A percentile compares a stretch with the other conserved stretches of the same genome.
Evolutionary conservation across 2,888 invertebrate genomes (phyloP).

Genomic region (Horisme vitalbata): DNA sequence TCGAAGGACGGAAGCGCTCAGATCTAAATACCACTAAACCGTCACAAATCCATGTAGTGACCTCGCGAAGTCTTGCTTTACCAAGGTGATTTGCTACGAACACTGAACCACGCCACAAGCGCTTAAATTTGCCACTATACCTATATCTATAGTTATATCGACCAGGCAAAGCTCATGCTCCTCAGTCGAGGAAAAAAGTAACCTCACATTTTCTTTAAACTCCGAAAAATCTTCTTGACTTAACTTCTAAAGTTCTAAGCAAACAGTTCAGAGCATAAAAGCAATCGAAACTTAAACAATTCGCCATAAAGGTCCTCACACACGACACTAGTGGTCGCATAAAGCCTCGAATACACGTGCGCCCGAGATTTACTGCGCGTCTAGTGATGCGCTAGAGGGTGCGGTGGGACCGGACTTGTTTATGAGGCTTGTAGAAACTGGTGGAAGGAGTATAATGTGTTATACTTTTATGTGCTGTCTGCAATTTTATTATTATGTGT

Average conservation of each 20-base stretch:
- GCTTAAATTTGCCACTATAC: no score
- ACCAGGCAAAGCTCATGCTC: no score
- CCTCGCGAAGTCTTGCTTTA: no score
- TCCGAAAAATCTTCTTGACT: no score
- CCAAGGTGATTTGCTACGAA: no score
- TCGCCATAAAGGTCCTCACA: constrained; percentile 28
- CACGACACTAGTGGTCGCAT: constrained; percentile 35
- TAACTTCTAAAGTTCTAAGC: constrained; percentile 11
- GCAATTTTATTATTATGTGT: constrained; percentile 1
- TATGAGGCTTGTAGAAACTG: constrained; percentile 28
- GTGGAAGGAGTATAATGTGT: constrained; percentile 17
- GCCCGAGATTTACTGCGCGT: constrained; percentile 32
- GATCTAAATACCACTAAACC: no score
- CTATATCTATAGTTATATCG: no score
- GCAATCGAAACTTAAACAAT: constrained; percentile 29
- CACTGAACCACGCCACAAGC: no score
- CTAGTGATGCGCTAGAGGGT: constrained; percentile 29
- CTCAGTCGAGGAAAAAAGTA: no score
- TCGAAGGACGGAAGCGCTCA: no score
- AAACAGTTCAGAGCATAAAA: constrained; percentile 19
- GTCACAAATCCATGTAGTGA: no score
- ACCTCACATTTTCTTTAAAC: no score
- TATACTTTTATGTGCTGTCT: constrained; percentile 1
- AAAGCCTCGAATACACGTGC: constrained; percentile 34
- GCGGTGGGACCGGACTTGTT: constrained; percentile 25